Conservation (phyloP, 2,797 vertebrate species). For the Chaetophractus vellerosus region DNA sequence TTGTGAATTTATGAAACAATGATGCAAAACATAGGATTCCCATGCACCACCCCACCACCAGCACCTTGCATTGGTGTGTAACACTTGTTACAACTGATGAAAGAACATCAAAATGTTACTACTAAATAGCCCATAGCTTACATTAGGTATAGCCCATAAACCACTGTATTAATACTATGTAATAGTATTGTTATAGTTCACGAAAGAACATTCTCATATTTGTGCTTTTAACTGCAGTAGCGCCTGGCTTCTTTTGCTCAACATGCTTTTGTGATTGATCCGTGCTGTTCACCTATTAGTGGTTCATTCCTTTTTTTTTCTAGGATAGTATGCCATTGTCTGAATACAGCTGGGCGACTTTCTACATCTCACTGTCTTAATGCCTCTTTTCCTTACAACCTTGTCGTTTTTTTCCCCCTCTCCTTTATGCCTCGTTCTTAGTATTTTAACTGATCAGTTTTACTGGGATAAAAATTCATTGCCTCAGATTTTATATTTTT, state of each 20-base stretch:
- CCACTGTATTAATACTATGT: too few species aligned
- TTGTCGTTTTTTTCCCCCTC: not conserved
- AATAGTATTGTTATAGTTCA: too few species aligned
- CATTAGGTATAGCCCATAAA: too few species aligned
- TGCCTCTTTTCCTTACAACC: not conserved
- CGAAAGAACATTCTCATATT: too few species aligned
- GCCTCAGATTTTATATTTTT: not conserved
- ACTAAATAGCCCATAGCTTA: too few species aligned
- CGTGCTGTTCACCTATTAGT: not conserved
- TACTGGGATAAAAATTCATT: constrained; percentile 16
- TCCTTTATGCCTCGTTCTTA: not conserved
- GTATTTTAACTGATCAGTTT: constrained; percentile 41
- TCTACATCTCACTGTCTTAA: not conserved
- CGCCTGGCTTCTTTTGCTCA: not conserved
- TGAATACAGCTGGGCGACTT: not conserved
- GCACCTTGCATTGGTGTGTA: too few species aligned
- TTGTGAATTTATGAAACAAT: too few species aligned
- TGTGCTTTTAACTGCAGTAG: too few species aligned
- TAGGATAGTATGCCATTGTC: not conserved
- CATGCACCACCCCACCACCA: too few species aligned
- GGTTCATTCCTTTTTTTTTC: not conserved
- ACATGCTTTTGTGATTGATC: not conserved
- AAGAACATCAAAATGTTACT: too few species aligned
- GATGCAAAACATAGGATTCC: too few species aligned
- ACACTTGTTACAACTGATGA: too few species aligned